These are phyloP conservation scores for Apamea crenata DNA, from an alignment of 2,888 invertebrate species.

Conservation along the genomic window DNA sequence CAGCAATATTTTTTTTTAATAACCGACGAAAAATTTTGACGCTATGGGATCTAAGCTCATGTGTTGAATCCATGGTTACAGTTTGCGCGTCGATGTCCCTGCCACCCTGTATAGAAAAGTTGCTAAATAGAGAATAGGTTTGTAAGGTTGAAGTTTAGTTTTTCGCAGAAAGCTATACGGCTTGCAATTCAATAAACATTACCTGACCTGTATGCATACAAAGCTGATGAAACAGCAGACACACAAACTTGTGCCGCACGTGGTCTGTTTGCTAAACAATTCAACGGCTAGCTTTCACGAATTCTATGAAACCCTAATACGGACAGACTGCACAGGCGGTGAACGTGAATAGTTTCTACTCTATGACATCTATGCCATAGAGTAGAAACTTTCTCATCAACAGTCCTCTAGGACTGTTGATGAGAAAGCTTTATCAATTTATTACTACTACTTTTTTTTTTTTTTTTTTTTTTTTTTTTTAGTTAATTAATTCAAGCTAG, in stretches of 20 bases:
- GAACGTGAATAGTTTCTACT: not conserved
- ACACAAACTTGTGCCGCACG: not conserved
- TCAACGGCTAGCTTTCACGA: slow-evolving; percentile 13
- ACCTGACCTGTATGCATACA: not conserved
- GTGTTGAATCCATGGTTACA: too few relatives aligned
- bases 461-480: too few relatives aligned
- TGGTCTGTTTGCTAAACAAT: slow-evolving; percentile 8
- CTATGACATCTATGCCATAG: too few relatives aligned
- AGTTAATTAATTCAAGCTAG: not conserved
- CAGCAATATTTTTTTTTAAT: too few relatives aligned
- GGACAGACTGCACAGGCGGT: not conserved
- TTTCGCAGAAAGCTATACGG: not conserved
- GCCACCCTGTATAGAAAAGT: not conserved
- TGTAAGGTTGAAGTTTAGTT: too few relatives aligned
- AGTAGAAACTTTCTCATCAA: too few relatives aligned
- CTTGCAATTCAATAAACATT: not conserved
- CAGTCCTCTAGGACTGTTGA: not conserved
- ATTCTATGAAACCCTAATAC: slow-evolving; percentile 16
- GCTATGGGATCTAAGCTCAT: too few relatives aligned
- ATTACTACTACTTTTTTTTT: too few relatives aligned
- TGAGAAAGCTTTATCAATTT: not conserved
- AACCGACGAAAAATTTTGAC: too few relatives aligned
- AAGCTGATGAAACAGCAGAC: not conserved
- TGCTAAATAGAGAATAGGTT: not conserved
- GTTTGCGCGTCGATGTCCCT: too few relatives aligned